Conservation (phyloP, 2,888 invertebrate species). For the Belgica antarctica region DNA sequence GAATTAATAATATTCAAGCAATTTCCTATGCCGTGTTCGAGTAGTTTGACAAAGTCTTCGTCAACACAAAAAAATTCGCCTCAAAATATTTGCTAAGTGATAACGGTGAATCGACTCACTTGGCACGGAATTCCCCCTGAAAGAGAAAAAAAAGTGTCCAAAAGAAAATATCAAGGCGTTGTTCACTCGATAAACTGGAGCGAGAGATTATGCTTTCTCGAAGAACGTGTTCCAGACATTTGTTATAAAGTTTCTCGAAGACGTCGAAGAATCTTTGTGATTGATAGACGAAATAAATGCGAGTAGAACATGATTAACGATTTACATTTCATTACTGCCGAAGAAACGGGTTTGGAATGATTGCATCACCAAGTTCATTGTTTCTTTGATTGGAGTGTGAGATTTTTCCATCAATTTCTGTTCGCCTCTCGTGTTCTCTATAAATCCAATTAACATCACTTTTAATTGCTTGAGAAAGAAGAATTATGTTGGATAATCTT, state of each 20-base stretch:
- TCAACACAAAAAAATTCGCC: neutral
- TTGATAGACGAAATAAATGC: too few relatives aligned
- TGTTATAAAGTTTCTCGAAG: too few relatives aligned
- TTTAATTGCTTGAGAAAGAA: neutral
- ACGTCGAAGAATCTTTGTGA: too few relatives aligned
- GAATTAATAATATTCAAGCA: neutral
- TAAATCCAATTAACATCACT: neutral
- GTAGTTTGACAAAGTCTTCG: neutral
- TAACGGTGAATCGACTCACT: slow-evolving; percentile 6
- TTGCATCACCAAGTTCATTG: slow-evolving; percentile 26
- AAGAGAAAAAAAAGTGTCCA: neutral
- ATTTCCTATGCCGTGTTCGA: neutral
- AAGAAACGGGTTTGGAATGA: neutral
- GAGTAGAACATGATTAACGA: too few relatives aligned
- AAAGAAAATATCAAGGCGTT: neutral
- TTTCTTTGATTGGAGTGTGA: slow-evolving; percentile 8
- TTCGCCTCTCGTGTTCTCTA: neutral
- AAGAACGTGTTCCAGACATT: neutral
- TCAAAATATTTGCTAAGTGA: slow-evolving; percentile 20
- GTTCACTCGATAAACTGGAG: neutral
- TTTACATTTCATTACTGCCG: neutral
- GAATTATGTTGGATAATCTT: neutral
- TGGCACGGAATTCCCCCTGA: neutral
- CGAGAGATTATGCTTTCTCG: neutral
- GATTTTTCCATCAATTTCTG: neutral